Evolutionary conservation across 2,797 vertebrate species (phyloP), one percentile per base, ranked within the genome.

Genomic region (Melanotaenia trifasciata): DNA sequence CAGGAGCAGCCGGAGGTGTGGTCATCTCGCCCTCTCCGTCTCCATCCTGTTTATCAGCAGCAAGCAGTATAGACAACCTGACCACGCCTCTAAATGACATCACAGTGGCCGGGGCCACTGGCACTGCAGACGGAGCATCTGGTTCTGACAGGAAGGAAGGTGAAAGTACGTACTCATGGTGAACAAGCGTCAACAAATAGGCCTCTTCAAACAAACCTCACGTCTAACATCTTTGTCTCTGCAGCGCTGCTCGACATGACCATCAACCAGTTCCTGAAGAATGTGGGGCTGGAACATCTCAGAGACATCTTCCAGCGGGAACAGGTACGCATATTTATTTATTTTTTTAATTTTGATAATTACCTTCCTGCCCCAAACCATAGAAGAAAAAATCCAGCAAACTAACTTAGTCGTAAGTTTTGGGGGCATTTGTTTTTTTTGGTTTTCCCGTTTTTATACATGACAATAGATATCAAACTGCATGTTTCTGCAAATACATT

Each of bases 261-360:
- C 88, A 99, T 99, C 88, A 97, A 95, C 79, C 98, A 99, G 71
- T 99, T 99, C 89, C 84, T 99, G 79, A 99, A 99, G 94, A 98
- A 96, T 76, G 90, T 99, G 38, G 97, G 97, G 38, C 95, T 99
- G 77, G 98, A 99, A 45, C 97, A 99, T 72, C 96, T 99, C 73
- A 89, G 97, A 61, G 98, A 99, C 72, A 99, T 97, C 85, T 99
- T 99, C 90, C 97, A 99, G 90, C 95, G 97, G 32, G 98, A 99
- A 57, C 98, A 99, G 95, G 98, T 98, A 76, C 38, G 43, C 63
- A 61, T 50, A 63, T 43, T 20, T 45, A 16, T 43, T 43, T 43
- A 16, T 16, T 7, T 16, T 47, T 45, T 1, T 47, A 30, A 33
- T 33, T 33, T 33, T 33, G 7, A 6, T 33, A 33, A n/a, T 22